Conservation (phyloP, 2,113 vertebrate species). For the Gyps fulvus region DNA sequence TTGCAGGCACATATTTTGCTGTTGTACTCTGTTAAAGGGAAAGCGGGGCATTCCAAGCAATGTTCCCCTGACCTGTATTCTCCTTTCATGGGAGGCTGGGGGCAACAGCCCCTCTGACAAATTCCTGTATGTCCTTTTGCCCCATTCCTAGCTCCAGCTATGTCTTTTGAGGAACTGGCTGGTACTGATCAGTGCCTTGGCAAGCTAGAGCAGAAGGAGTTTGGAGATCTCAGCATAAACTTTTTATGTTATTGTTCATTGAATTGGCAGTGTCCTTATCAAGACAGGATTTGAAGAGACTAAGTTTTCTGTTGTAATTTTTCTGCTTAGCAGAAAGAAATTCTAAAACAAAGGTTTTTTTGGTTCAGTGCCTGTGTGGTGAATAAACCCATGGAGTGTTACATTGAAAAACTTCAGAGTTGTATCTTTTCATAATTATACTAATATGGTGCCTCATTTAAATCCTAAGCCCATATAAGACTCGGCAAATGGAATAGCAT, state of each 20-base stretch:
- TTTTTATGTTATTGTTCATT: neutral
- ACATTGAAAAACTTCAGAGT: neutral
- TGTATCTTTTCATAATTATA: neutral
- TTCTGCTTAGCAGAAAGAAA: neutral
- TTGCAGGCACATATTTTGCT: neutral
- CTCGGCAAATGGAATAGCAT: neutral
- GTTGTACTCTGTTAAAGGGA: neutral
- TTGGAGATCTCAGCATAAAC: neutral
- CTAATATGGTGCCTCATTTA: neutral
- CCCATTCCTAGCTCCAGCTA: rapidly evolving
- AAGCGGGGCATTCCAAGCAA: neutral
- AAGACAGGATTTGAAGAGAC: neutral
- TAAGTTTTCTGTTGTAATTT: neutral
- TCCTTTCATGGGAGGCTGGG: neutral
- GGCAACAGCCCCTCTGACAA: neutral
- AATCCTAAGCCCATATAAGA: neutral
- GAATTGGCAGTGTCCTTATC: neutral
- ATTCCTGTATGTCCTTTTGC: rapidly evolving
- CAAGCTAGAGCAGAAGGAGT: neutral
- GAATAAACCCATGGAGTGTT: neutral
- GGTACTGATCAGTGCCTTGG: neutral
- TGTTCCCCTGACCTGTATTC: neutral
- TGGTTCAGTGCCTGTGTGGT: neutral
- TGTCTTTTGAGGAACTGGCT: neutral
- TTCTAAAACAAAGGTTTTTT: neutral